Conservation (phyloP, 2,888 invertebrate genomes). For the Elysia crispata region DNA sequence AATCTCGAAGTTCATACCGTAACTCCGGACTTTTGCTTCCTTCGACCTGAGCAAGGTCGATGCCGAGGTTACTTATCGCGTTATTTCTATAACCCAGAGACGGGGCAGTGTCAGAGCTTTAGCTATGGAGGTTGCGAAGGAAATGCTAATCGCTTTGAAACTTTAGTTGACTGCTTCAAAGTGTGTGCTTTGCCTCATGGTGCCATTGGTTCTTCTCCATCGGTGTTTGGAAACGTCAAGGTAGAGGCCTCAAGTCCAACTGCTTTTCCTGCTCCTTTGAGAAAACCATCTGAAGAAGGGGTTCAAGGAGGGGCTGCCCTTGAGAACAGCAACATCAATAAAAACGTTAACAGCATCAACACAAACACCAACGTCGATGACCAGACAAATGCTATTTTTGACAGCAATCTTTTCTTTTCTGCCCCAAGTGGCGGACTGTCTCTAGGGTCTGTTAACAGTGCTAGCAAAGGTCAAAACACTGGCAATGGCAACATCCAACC, state of each 20-base stretch:
- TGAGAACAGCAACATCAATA: not conserved
- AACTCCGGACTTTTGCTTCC: not conserved
- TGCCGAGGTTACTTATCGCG: slow-evolving; percentile 14
- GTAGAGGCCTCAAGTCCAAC: too few species aligned
- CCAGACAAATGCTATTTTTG: not conserved
- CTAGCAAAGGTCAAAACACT: too few species aligned
- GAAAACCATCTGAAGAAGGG: not conserved
- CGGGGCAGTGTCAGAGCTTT: slow-evolving; percentile 2
- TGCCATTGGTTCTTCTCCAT: too few species aligned
- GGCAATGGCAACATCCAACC: too few species aligned
- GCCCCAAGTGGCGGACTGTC: not conserved
- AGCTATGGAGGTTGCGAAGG: slow-evolving; percentile 24
- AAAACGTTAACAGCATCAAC: not conserved
- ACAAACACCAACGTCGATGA: slow-evolving; percentile 3
- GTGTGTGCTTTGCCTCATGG: not conserved
- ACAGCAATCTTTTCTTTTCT: not conserved
- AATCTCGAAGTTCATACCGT: not conserved
- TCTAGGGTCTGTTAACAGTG: not conserved
- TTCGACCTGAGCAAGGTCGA: not conserved
- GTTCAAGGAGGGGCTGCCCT: not conserved
- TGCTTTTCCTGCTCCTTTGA: not conserved
- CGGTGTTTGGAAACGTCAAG: too few species aligned
- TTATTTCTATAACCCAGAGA: slow-evolving; percentile 16
- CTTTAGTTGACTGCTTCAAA: not conserved
- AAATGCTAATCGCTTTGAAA: slow-evolving; percentile 18